Conservation (phyloP, 2,888 invertebrate species). For the Caenorhabditis macrosperma region DNA sequence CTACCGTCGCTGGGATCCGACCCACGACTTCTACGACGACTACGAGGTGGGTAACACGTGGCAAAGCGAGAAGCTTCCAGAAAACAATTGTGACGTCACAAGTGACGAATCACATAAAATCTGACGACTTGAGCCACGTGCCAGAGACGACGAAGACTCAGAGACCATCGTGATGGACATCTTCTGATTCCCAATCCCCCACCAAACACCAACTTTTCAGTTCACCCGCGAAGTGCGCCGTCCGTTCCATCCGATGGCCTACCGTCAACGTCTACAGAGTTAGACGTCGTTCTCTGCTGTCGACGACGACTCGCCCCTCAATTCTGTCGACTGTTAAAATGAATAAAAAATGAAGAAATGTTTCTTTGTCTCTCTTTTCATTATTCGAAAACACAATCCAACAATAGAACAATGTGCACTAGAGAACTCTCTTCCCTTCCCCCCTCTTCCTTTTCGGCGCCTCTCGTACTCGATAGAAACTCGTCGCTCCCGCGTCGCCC, state of each 20-base stretch:
- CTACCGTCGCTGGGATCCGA: slow-evolving; percentile 60
- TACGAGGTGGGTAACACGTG: slow-evolving; percentile 58
- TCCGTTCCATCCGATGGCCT: slow-evolving; percentile 61
- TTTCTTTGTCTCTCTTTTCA: slow-evolving; percentile 13
- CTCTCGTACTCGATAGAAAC: slow-evolving; percentile 25
- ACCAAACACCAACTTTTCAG: slow-evolving; percentile 46
- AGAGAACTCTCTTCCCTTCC: slow-evolving; percentile 2
- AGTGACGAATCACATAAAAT: too few species aligned
- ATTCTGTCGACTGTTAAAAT: slow-evolving; percentile 11
- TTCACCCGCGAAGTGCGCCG: slow-evolving; percentile 59
- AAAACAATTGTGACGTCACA: too few species aligned
- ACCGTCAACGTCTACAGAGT: slow-evolving; percentile 45
- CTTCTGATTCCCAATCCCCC: too few species aligned
- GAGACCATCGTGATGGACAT: too few species aligned
- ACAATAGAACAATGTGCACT: slow-evolving; percentile 12
- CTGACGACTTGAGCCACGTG: too few species aligned
- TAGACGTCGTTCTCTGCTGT: not conserved
- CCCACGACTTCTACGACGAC: slow-evolving; percentile 62
- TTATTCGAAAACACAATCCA: slow-evolving; percentile 7
- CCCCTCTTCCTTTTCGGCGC: not conserved
- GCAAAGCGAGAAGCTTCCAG: not conserved
- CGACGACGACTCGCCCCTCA: not conserved
- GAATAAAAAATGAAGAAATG: slow-evolving; percentile 25
- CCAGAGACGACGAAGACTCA: too few species aligned
- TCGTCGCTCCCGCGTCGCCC: slow-evolving; percentile 19